Percentiles rank a stretch among this genome's conserved stretches.
Evolutionary conservation across 2,888 invertebrate genomes (phyloP).

Genomic region (Chrysolina oricalcia): DNA sequence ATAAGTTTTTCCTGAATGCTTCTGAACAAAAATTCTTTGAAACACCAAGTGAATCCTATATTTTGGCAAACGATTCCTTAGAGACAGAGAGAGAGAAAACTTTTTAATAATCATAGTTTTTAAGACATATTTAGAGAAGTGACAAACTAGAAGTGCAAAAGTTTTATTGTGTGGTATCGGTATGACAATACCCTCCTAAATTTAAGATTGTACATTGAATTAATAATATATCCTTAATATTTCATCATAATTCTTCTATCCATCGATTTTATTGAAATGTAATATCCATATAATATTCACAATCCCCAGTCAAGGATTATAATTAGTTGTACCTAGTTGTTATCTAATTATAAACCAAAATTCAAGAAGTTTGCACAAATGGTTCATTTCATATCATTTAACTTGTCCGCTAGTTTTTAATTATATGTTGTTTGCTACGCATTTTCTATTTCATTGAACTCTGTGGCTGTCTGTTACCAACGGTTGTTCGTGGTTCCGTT

Average conservation of each 20-base stretch:
- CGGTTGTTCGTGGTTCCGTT: too few species aligned
- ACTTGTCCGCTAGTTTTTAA: background rate
- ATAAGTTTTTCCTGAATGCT: too few species aligned
- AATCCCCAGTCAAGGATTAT: background rate
- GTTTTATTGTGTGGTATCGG: conserved; percentile 44
- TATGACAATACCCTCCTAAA: conserved; percentile 52
- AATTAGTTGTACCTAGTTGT: conserved; percentile 56
- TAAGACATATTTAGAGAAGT: conserved; percentile 5
- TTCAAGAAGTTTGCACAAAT: conserved; percentile 11
- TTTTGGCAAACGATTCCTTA: background rate
- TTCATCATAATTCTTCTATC: background rate
- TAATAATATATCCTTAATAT: conserved; percentile 5
- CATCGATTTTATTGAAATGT: conserved; percentile 7
- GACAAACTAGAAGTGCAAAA: conserved; percentile 37
- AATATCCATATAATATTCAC: conserved; percentile 7
- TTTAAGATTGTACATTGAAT: conserved; percentile 38
- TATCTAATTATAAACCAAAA: conserved; percentile 56
- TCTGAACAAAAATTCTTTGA: too few species aligned
- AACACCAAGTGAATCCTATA: too few species aligned
- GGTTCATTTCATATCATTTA: background rate
- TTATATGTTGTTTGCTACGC: background rate
- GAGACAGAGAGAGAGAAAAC: background rate
- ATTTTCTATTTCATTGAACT: too few species aligned
- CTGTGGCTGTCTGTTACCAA: too few species aligned
- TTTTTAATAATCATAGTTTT: background rate